These are phyloP conservation scores for Calliopsis andreniformis DNA, from an alignment of 1,140 invertebrate genomes.

Conservation along the genomic window DNA sequence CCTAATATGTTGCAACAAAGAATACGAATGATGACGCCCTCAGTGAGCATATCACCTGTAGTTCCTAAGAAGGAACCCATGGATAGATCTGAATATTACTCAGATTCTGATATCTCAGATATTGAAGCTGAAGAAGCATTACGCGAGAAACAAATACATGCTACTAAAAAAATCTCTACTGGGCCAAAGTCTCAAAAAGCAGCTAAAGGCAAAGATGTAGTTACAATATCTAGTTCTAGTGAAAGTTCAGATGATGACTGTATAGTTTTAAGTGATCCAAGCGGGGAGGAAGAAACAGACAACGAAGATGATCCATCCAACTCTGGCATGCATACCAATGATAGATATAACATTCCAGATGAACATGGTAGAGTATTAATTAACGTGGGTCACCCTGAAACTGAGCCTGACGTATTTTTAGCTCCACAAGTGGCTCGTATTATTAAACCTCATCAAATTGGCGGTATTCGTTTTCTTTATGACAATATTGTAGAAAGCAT, in stretches of 20 bases:
- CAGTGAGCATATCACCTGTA: constrained; percentile 81
- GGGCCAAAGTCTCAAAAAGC: constrained; percentile 73
- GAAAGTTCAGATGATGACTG: constrained; percentile 89
- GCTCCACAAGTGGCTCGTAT: constrained; percentile 95
- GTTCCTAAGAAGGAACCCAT: constrained; percentile 78
- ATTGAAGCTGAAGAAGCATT: constrained; percentile 75
- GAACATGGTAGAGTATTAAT: constrained; percentile 95
- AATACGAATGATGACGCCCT: constrained; percentile 81
- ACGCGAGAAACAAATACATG: constrained; percentile 73
- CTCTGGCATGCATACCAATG: constrained; percentile 92
- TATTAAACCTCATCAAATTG: constrained; percentile 98
- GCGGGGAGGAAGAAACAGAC: constrained; percentile 84
- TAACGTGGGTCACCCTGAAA: constrained; percentile 96
- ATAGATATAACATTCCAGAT: constrained; percentile 95
- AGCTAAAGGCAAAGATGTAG: constrained; percentile 81
- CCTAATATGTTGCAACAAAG: constrained; percentile 76
- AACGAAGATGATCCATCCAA: constrained; percentile 86
- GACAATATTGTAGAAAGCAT: constrained; percentile 98
- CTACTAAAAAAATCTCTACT: constrained; percentile 69
- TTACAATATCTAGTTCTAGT: constrained; percentile 86
- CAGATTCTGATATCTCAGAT: constrained; percentile 78
- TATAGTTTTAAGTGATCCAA: constrained; percentile 88
- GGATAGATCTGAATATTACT: constrained; percentile 76
- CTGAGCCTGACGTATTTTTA: constrained; percentile 96
- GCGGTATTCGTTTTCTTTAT: constrained; percentile 97